Evolutionary conservation across 2,888 invertebrate species (phyloP).

Genomic region (Parnassius orleans): DNA sequence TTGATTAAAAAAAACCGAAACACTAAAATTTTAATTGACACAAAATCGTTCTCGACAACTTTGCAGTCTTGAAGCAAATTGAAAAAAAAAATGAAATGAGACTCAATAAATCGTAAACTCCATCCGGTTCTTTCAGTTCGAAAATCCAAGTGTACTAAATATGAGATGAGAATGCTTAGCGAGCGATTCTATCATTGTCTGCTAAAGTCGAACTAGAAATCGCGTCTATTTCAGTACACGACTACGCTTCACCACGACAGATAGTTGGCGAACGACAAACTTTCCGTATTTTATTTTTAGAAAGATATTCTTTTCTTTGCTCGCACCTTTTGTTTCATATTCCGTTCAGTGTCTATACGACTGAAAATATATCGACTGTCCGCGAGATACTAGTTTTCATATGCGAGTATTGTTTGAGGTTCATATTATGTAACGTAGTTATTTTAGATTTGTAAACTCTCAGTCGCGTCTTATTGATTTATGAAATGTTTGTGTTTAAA

Average conservation of each 20-base stretch:
- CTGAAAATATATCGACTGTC: background rate
- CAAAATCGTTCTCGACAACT: too few relatives aligned
- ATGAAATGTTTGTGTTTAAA: constrained; percentile 8
- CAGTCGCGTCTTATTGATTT: constrained; percentile 10
- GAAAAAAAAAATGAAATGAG: too few relatives aligned
- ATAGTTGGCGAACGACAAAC: constrained; percentile 68
- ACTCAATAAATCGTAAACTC: constrained; percentile 4
- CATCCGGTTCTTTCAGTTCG: constrained; percentile 2
- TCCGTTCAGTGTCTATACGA: background rate
- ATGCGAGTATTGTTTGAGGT: constrained; percentile 3
- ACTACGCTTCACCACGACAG: constrained; percentile 60
- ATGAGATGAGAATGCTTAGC: constrained; percentile 28
- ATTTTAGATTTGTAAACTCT: constrained; percentile 4
- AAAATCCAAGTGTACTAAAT: constrained; percentile 18
- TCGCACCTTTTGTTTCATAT: constrained; percentile 64
- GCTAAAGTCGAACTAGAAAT: constrained; percentile 59
- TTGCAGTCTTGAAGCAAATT: too few relatives aligned
- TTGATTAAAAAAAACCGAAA: too few relatives aligned
- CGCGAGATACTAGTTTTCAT: constrained; percentile 8
- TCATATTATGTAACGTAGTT: constrained; percentile 1
- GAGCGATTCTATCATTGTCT: constrained; percentile 34
- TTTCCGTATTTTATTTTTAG: constrained; percentile 71
- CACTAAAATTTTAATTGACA: too few relatives aligned
- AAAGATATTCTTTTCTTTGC: constrained; percentile 53
- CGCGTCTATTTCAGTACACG: constrained; percentile 59